These are phyloP conservation scores for Trematomus bernacchii DNA, from an alignment of 2,797 vertebrate genomes.

Conservation along the genomic window DNA sequence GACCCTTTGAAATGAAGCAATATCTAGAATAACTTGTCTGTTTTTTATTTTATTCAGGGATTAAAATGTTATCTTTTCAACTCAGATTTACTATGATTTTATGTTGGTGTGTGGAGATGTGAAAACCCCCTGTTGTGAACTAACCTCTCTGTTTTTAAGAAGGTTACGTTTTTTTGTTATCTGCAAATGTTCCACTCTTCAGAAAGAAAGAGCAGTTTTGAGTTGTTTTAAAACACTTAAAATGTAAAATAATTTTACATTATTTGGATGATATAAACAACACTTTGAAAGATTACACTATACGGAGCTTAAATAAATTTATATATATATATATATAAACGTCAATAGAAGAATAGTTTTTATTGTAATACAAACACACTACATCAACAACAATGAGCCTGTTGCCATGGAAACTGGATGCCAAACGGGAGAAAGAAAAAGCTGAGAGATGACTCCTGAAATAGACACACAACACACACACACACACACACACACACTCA, in stretches of 20 bases:
- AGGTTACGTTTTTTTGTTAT: not conserved
- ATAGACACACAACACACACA: conserved; percentile 41
- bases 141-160: not conserved
- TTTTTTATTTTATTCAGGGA: not conserved
- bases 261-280: not conserved
- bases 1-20: not conserved
- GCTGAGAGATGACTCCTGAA: conserved; percentile 67
- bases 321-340: too few species aligned
- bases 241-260: not conserved
- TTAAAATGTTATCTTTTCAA: not conserved
- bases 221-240: not conserved
- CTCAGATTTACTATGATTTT: not conserved
- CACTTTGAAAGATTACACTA: not conserved
- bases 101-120: not conserved
- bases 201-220: not conserved
- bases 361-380: not conserved
- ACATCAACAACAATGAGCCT: conserved; percentile 52
- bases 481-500: not conserved
- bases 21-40: not conserved
- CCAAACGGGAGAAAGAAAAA: conserved; percentile 64
- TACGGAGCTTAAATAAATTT: too few species aligned
- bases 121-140: not conserved
- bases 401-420: conserved; percentile 83
- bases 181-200: not conserved
- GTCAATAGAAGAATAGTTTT: not conserved